Conservation (phyloP, 2,113 vertebrate genomes). For the Oreamnos americanus region DNA sequence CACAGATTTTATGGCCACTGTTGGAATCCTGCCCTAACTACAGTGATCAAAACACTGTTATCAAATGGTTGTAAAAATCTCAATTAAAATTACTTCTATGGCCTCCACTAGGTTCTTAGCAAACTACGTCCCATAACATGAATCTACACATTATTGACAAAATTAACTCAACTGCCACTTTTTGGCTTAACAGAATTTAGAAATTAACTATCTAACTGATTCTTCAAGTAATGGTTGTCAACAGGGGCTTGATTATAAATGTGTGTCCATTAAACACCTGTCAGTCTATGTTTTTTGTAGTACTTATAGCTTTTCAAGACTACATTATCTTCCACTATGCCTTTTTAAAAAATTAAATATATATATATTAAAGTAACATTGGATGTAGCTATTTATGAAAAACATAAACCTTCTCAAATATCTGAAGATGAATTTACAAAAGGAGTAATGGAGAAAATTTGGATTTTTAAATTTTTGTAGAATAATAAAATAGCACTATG, state of each 20-base stretch:
- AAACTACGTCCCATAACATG: conserved; percentile 70
- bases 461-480: neutral
- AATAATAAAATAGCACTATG: conserved; percentile 16
- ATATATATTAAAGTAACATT: neutral
- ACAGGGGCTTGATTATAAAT: conserved; percentile 42
- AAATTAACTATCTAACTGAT: conserved; percentile 63
- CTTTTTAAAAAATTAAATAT: conserved; percentile 15
- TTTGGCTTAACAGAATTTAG: conserved; percentile 73
- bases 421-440: neutral
- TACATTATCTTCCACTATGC: neutral
- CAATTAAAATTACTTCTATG: conserved; percentile 85
- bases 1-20: conserved; percentile 83
- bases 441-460: neutral
- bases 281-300: neutral
- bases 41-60: conserved; percentile 85
- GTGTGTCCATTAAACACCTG: conserved; percentile 62
- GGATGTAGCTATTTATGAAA: conserved; percentile 39
- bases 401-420: conserved; percentile 30
- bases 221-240: conserved; percentile 45
- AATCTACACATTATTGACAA: conserved; percentile 76
- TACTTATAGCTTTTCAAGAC: neutral
- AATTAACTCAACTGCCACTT: conserved; percentile 76
- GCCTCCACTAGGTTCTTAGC: conserved; percentile 78
- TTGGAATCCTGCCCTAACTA: conserved; percentile 86
- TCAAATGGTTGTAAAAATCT: conserved; percentile 85